phyloP scores from a whole-genome alignment of 92 coral and sea anemone species.

The Phymanthus crucifer region DNA sequence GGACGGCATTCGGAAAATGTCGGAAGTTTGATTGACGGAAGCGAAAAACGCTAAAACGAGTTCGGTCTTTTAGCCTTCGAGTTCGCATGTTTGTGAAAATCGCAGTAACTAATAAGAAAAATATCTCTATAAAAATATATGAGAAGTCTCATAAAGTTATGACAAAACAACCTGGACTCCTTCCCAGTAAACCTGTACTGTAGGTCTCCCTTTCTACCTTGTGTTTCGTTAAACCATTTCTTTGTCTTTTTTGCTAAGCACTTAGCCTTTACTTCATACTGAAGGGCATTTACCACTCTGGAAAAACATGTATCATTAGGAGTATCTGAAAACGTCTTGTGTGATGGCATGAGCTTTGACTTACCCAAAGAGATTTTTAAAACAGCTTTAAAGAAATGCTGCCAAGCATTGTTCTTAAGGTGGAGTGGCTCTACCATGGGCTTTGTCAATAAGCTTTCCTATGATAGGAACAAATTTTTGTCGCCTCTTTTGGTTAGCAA shows the following conservation, averaged over 20 bases:
- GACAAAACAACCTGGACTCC: constrained; percentile 46
- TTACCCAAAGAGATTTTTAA: constrained; percentile 47
- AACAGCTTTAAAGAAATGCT: constrained; percentile 50
- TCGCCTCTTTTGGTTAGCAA: constrained; percentile 29
- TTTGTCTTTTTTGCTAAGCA: constrained; percentile 46
- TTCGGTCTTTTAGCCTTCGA: too few species aligned
- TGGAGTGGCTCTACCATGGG: constrained; percentile 58
- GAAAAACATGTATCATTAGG: constrained; percentile 47
- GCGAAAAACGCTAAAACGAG: too few species aligned
- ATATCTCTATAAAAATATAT: too few species aligned
- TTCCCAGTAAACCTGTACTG: constrained; percentile 54
- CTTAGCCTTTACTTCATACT: constrained; percentile 46
- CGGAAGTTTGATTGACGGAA: too few species aligned
- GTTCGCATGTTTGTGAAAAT: too few species aligned
- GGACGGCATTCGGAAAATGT: too few species aligned
- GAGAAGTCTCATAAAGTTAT: too few species aligned
- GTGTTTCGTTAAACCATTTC: constrained; percentile 62
- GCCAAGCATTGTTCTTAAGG: too few species aligned
- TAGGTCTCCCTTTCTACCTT: constrained; percentile 47
- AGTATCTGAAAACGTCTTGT: constrained; percentile 43
- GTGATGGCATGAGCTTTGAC: constrained; percentile 27
- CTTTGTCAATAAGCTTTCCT: constrained; percentile 41
- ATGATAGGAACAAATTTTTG: constrained; percentile 43
- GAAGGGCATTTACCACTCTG: constrained; percentile 37
- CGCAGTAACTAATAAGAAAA: too few species aligned